These are phyloP conservation scores for Opisthograptis luteolata DNA, from an alignment of 2,888 invertebrate species.

Conservation along the genomic window DNA sequence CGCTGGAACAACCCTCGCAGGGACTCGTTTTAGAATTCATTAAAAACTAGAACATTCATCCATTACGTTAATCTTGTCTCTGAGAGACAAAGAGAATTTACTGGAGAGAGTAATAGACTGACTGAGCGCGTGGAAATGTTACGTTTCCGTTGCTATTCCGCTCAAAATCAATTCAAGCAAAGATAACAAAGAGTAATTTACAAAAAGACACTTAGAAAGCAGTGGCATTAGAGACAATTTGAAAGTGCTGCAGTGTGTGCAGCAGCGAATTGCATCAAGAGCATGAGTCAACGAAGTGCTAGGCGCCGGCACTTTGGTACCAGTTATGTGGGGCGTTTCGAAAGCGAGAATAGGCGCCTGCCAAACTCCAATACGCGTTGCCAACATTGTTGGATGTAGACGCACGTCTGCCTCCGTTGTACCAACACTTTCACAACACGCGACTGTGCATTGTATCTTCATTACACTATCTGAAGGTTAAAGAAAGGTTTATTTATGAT, in stretches of 20 bases:
- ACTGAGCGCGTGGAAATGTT: slow-evolving; percentile 4
- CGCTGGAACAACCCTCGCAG: slow-evolving; percentile 27
- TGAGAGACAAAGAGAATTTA: slow-evolving; percentile 2
- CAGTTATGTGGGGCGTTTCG: slow-evolving; percentile 42
- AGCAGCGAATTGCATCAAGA: slow-evolving; percentile 35
- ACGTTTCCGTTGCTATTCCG: background rate
- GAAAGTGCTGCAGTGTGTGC: slow-evolving; percentile 29
- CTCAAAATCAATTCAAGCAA: background rate
- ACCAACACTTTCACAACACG: slow-evolving; percentile 59
- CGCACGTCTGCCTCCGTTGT: slow-evolving; percentile 35
- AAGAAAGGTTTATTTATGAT: slow-evolving; percentile 29
- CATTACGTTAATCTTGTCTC: slow-evolving; percentile 5
- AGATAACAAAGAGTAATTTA: background rate
- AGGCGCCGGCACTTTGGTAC: slow-evolving; percentile 47
- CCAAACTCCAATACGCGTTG: slow-evolving; percentile 69
- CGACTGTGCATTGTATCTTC: slow-evolving; percentile 22
- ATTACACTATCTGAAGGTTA: slow-evolving; percentile 13
- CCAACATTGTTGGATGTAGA: slow-evolving; percentile 56
- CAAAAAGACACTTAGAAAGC: too few relatives aligned
- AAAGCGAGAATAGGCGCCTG: slow-evolving; percentile 56
- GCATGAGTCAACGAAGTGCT: slow-evolving; percentile 51
- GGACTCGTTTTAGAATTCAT: slow-evolving; percentile 27
- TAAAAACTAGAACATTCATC: slow-evolving; percentile 25
- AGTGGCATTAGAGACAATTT: too few relatives aligned
- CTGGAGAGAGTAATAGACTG: background rate